Percentiles rank a stretch among this genome's conserved stretches.
These are phyloP conservation scores for Mormoops blainvillei DNA, from an alignment of 2,113 vertebrate species.

Conservation along the genomic window DNA sequence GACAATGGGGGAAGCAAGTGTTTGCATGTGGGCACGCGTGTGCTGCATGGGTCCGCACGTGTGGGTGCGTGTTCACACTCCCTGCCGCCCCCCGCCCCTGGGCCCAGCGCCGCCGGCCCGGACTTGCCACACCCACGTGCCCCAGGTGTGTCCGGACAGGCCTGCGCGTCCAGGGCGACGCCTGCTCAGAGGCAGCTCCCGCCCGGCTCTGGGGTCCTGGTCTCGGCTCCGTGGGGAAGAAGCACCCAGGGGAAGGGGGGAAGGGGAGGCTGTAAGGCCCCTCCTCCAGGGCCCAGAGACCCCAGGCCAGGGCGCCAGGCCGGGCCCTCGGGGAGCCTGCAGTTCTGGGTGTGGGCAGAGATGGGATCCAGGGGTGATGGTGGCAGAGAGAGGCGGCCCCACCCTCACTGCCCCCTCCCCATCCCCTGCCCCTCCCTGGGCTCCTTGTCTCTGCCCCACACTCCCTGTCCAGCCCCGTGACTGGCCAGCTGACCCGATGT, in stretches of 20 bases:
- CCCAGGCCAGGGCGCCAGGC: not conserved
- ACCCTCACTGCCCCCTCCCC: not conserved
- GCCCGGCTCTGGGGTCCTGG: not conserved
- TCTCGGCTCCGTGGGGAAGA: not conserved
- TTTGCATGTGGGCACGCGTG: not conserved
- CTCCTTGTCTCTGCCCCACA: not conserved
- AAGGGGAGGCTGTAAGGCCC: too few relatives aligned
- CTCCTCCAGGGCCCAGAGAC: not conserved
- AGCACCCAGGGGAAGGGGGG: not conserved
- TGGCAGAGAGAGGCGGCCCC: too few relatives aligned
- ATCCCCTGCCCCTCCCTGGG: not conserved
- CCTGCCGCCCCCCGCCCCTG: accelerated
- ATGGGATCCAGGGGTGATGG: accelerated
- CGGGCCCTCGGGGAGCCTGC: not conserved
- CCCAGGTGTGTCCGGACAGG: not conserved
- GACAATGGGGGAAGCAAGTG: accelerated
- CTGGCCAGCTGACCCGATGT: not conserved
- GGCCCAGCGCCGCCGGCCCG: accelerated
- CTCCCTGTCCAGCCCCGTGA: too few relatives aligned
- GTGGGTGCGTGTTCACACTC: not conserved
- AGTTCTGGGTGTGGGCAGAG: not conserved
- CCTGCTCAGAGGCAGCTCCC: not conserved
- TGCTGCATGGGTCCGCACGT: not conserved
- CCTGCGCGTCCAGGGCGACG: accelerated
- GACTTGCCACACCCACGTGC: not conserved